Conservation (phyloP, 2,888 invertebrate species). For the Macrophya alboannulata region DNA sequence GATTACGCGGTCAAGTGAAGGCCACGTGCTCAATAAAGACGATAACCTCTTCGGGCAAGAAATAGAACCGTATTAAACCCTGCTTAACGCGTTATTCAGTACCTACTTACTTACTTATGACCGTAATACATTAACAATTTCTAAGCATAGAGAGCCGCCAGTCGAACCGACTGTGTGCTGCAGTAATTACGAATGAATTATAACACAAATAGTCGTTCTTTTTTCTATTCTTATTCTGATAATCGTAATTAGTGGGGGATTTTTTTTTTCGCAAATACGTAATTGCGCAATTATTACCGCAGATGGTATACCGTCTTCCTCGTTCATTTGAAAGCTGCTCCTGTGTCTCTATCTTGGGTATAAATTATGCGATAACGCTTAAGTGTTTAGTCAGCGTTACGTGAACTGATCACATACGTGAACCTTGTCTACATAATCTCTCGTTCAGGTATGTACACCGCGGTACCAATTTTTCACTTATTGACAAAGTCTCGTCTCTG, state of each 20-base stretch:
- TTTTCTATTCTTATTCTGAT: neutral
- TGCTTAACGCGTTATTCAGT: neutral
- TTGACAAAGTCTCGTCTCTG: neutral
- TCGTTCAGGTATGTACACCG: neutral
- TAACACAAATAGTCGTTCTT: neutral
- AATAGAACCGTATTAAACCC: slow-evolving; percentile 7
- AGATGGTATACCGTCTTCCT: neutral
- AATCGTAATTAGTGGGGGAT: neutral
- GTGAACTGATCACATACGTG: neutral
- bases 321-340: neutral
- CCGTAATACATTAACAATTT: too few species aligned
- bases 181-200: too few species aligned
- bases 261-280: neutral
- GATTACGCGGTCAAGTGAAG: slow-evolving; percentile 50
- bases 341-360: neutral
- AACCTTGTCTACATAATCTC: neutral
- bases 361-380: neutral
- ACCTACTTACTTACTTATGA: neutral
- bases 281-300: neutral
- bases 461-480: neutral
- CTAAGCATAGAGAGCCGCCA: too few species aligned
- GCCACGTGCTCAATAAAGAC: slow-evolving; percentile 42
- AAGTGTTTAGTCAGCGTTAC: neutral
- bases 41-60: slow-evolving; percentile 36
- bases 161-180: too few species aligned